Base-by-base conservation (phyloP, 2,113 vertebrate genomes). In the Maccullochella peelii region DNA sequence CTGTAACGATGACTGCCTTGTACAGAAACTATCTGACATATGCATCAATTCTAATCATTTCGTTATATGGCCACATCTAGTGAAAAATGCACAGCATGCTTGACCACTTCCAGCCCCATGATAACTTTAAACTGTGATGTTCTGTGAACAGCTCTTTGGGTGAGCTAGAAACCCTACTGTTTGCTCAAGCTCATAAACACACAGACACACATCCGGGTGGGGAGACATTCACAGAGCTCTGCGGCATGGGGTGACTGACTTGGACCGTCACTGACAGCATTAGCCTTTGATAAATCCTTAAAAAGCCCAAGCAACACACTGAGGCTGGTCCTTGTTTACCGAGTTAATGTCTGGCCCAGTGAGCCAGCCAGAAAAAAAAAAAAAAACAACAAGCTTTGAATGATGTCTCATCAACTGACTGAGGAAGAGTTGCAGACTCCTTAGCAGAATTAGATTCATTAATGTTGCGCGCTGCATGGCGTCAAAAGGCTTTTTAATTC, bases 271-370 rank as follows among this genome's bases (percentile, higher is more conserved):
- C 62, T 80, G 58, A 71, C 36, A 58, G 42, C 38, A 73, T 77
- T 73, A 86, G 81, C 72, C 73, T 83, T 38, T 58, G 58, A 88
- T 82, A 84, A 84, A 86, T 81, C 72, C 69, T 59, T 18, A 5
- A 67, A 61, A 84, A 63, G 58, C 47, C 63, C 0, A 12, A 49
- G 27, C 0, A 1, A 70, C 36, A 55, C 58, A 59, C 72, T 59
- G 47, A 59, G 52, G 47, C 69, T 15, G 0, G 30, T 23, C 23
- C n/a, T 18, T 79, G 66, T 89, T 88, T 80, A 86, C 52, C 30
- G 55, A 76, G 72, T 57, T 38, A 69, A 33, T 33, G 36, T 58
- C 77, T 15, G 81, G 63, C 63, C 50, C 54, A 27, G 44, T 85
- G 52, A 70, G 74, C 25, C 21, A 74, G 54, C 36, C 63, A 67